A percentile compares a stretch with the other conserved stretches of the same genome.
Evolutionary conservation across 2,888 invertebrate genomes (phyloP).

Genomic region (Polydrusus pterygomalis): DNA sequence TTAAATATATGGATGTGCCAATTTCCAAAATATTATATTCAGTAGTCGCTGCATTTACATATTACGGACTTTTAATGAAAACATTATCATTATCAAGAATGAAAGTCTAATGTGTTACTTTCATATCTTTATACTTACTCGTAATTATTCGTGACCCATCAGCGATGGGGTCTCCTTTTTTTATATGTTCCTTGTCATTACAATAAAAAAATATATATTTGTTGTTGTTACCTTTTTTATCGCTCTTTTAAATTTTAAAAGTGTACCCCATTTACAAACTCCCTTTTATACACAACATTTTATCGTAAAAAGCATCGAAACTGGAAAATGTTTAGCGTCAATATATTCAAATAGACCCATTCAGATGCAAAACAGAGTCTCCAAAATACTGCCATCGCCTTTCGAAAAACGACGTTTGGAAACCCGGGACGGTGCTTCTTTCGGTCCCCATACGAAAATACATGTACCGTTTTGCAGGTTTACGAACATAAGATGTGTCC

Average conservation of each 20-base stretch:
- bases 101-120: no score
- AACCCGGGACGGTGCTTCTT: conserved; percentile 41
- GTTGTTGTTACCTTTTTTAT: conserved; percentile 10
- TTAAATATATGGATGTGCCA: no score
- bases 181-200: background rate
- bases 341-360: conserved; percentile 67
- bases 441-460: conserved; percentile 51
- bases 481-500: conserved; percentile 48
- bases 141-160: no score
- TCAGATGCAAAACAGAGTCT: conserved; percentile 66
- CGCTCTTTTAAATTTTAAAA: conserved; percentile 27
- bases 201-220: conserved; percentile 7
- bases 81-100: no score
- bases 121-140: no score
- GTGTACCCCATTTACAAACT: conserved; percentile 18
- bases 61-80: no score
- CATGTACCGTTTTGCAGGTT: conserved; percentile 58
- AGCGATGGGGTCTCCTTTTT: background rate
- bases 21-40: no score
- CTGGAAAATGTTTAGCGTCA: conserved; percentile 65
- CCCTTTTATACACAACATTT: conserved; percentile 21
- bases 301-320: conserved; percentile 34
- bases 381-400: conserved; percentile 64
- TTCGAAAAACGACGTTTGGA: conserved; percentile 65
- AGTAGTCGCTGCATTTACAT: no score